Evolutionary conservation across 2,113 vertebrate species (phyloP).

Genomic region (Scalopus aquaticus): DNA sequence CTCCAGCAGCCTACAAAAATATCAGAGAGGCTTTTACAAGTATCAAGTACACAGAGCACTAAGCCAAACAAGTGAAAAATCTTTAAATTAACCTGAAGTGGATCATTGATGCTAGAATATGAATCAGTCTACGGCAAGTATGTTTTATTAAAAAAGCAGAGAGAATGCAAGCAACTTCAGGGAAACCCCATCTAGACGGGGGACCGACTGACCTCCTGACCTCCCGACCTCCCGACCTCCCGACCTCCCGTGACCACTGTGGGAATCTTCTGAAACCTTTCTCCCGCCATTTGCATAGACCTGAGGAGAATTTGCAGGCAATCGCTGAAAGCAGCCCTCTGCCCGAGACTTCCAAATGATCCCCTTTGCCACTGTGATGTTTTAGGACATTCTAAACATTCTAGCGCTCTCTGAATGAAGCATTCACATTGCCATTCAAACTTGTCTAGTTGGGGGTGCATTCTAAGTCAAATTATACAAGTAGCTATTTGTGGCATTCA

Average conservation of each 20-base stretch:
- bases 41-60: not conserved
- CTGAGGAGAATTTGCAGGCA: constrained; percentile 53
- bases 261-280: constrained; percentile 42
- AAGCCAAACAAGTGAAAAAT: not conserved
- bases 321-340: not conserved
- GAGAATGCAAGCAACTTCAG: not conserved
- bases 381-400: constrained; percentile 49
- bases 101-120: not conserved
- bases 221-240: constrained; percentile 9
- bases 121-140: not conserved
- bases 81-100: not conserved
- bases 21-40: not conserved
- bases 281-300: not conserved
- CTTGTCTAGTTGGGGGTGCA: constrained; percentile 62
- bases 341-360: constrained; percentile 42
- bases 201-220: not conserved
- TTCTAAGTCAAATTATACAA: constrained; percentile 47
- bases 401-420: constrained; percentile 71
- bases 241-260: constrained; percentile 42
- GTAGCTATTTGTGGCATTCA: constrained; percentile 59
- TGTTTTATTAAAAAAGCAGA: not conserved
- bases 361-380: constrained; percentile 12
- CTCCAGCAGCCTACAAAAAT: not conserved
- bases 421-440: constrained; percentile 70
- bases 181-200: not conserved